Conservation (phyloP, 2,797 vertebrate species). For the Pyrrhura leucotis region DNA sequence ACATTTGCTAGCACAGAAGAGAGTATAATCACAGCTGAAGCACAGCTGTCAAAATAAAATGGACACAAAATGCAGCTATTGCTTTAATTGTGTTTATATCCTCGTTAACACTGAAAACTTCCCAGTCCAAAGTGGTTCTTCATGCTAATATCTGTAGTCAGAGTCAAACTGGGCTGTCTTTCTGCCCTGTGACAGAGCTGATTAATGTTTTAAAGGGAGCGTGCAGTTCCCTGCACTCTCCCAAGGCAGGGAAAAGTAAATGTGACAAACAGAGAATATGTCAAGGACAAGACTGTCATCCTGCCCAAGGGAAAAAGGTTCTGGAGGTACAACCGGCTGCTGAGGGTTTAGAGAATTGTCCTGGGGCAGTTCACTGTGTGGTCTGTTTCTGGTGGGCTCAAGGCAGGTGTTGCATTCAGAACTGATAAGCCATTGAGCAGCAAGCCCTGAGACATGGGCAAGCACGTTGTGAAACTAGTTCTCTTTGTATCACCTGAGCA, state of each 20-base stretch:
- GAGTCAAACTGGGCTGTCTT: not conserved
- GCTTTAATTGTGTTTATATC: not conserved
- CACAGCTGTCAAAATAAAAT: conserved; percentile 36
- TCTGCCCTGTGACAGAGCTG: not conserved
- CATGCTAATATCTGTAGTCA: not conserved
- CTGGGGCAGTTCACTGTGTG: not conserved
- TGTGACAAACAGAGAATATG: not conserved
- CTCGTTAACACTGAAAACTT: not conserved
- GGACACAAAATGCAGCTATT: not conserved
- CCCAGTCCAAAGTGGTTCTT: not conserved
- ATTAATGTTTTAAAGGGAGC: not conserved
- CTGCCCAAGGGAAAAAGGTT: not conserved
- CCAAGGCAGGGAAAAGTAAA: not conserved
- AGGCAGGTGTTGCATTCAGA: not conserved
- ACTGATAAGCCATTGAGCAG: not conserved
- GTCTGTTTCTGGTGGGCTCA: not conserved
- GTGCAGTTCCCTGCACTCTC: not conserved
- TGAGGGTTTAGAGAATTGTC: not conserved
- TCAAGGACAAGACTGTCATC: not conserved
- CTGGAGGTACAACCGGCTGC: not conserved
- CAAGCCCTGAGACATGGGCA: not conserved
- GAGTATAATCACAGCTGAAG: conserved; percentile 16
- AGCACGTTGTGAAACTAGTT: not conserved
- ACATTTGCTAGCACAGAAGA: not conserved
- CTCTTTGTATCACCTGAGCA: not conserved